Base-by-base conservation (phyloP, 2,113 vertebrate species). In the Callocephalon fimbriatum region DNA sequence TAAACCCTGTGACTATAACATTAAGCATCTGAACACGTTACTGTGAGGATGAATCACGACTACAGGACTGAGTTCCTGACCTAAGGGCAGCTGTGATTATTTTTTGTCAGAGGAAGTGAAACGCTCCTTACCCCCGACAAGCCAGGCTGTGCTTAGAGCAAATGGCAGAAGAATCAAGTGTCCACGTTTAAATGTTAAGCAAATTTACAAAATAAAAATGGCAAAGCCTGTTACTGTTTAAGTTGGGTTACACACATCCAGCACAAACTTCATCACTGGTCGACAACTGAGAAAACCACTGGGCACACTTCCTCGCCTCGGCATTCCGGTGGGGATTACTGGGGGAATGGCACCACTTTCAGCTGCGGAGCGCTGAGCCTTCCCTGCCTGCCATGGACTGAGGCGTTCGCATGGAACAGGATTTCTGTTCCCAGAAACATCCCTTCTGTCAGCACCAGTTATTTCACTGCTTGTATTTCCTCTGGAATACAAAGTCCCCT, bases 321-420 rank as follows among this genome's bases (percentile, higher is more conserved):
- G 65, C 12, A 14, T 6, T 6, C 9, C 40, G 3, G 25, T 4
- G 17, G 44, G 37, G 21, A 68, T 89, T 48, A 12, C 54, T 44
- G 90, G 65, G 15, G 2, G 31, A 44, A 53, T 22, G 88, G 90
- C 94, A 91, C 77, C 93, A 76, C 95, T 95, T 93, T 72, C 93
- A 91, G 56, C 21, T 6, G 8, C 9, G 1, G 21, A 58, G 56
- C 9, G 6, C 56, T 58, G 56, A 35, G 32, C 56, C 20, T 15
- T 35, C 32, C 21, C 56, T 58, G 56, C 32, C 56, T 23, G 21
- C 32, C 21, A 23, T 22, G 56, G 32, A 35, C 56, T 22, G 56
- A 58, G 31, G n/a, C 58, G 11, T 25, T 25, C 23, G 1, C 35
- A 61, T 25, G n/a, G 7, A 27, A 25, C 26, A 25, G 48, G 4